Conservation (phyloP, 2,113 vertebrate genomes). For the Dermatemys mawii region DNA sequence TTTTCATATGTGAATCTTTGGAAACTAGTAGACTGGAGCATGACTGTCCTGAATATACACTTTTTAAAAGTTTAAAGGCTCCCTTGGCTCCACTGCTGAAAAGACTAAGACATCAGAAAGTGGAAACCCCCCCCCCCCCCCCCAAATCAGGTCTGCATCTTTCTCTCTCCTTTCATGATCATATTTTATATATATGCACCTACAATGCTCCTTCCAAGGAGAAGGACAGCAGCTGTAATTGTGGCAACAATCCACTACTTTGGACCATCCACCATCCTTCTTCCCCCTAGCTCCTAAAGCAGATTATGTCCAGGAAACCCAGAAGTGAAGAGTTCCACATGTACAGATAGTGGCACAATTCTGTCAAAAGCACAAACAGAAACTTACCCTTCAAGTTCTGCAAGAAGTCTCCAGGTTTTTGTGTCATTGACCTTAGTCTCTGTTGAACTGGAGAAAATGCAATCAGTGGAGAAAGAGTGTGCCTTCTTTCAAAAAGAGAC, state of each 20-base stretch:
- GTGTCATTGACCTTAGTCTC: not conserved
- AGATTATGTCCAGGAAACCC: not conserved
- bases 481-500: constrained; percentile 27
- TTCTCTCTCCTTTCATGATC: not conserved
- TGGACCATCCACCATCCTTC: no score
- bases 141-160: not conserved
- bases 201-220: not conserved
- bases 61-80: not conserved
- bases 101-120: not conserved
- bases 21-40: not conserved
- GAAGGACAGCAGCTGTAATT: not conserved
- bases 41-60: not conserved
- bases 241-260: not conserved
- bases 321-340: not conserved
- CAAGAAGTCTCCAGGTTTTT: not conserved
- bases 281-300: not conserved
- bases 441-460: constrained; percentile 46
- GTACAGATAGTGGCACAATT: not conserved
- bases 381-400: constrained; percentile 62
- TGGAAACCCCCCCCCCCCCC: no score
- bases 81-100: not conserved
- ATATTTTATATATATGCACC: no score
- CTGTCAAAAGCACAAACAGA: not conserved
- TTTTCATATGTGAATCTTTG: not conserved
- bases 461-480: constrained; percentile 49